Conservation (phyloP, 2,888 invertebrate species). For the Monoplex corrugatus region DNA sequence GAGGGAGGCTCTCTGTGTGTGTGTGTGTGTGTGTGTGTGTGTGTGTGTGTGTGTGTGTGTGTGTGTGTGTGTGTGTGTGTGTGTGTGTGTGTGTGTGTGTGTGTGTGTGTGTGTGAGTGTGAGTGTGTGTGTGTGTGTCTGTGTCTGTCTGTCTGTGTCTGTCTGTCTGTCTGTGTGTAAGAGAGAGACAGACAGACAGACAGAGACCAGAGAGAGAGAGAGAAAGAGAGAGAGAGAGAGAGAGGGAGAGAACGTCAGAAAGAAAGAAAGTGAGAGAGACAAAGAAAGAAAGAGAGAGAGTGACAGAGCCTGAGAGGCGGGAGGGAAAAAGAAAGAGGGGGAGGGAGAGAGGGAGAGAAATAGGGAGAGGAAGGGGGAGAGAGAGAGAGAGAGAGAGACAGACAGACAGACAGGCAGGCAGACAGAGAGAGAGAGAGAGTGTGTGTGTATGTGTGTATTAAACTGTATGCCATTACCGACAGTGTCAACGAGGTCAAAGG, state of each 20-base stretch:
- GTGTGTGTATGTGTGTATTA: not conserved
- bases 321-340: too few relatives aligned
- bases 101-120: constrained; percentile 4
- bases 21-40: not conserved
- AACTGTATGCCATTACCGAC: not conserved
- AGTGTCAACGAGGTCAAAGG: not conserved
- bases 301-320: too few relatives aligned
- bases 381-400: constrained; percentile 31
- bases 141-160: constrained; percentile 10
- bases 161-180: not conserved
- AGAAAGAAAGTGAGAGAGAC: too few relatives aligned
- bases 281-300: too few relatives aligned
- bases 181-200: too few relatives aligned
- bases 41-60: constrained; percentile 17
- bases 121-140: not conserved
- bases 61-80: constrained; percentile 14
- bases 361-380: too few relatives aligned
- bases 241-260: too few relatives aligned
- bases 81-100: constrained; percentile 26
- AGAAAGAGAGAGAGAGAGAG: too few relatives aligned
- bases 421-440: constrained; percentile 19
- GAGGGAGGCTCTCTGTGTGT: not conserved
- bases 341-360: too few relatives aligned
- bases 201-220: too few relatives aligned
- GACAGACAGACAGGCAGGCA: not conserved